A percentile compares a stretch with the other conserved stretches of the same genome.
These are phyloP conservation scores for Cephus spinipes DNA, from an alignment of 2,888 invertebrate genomes.

Conservation along the genomic window DNA sequence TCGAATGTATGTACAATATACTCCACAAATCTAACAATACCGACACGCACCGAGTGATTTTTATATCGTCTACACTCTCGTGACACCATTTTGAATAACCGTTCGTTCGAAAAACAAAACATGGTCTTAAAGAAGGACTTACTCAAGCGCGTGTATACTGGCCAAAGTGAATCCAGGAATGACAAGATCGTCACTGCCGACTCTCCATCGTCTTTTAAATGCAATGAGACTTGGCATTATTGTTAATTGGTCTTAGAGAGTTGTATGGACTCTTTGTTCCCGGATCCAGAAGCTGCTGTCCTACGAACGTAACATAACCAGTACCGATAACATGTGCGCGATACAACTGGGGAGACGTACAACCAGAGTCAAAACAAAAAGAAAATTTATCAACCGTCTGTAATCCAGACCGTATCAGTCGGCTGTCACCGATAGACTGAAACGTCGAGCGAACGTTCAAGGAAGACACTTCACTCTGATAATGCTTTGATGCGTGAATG, in stretches of 20 bases:
- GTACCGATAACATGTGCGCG: background rate
- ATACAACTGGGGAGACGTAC: background rate
- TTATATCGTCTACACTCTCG: background rate
- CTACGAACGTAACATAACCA: background rate
- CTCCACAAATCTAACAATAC: background rate
- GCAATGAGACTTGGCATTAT: constrained; percentile 86
- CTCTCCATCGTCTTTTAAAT: constrained; percentile 85
- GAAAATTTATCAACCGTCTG: background rate
- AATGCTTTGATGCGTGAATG: background rate
- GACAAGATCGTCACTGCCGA: constrained; percentile 87
- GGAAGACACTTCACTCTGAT: constrained; percentile 4
- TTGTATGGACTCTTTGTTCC: background rate
- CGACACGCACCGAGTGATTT: background rate
- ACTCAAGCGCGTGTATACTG: constrained; percentile 81
- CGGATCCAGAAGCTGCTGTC: background rate
- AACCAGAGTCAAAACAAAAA: background rate
- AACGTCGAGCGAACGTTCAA: background rate
- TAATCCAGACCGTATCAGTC: constrained; percentile 4
- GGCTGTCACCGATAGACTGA: constrained; percentile 13
- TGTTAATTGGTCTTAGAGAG: background rate
- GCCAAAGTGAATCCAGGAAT: constrained; percentile 82
- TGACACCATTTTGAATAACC: background rate
- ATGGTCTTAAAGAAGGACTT: constrained; percentile 58
- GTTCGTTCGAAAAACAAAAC: background rate
- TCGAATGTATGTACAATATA: background rate